These are phyloP conservation scores for Heliothis subflexa DNA, from an alignment of 1,140 invertebrate genomes.

Conservation along the genomic window DNA sequence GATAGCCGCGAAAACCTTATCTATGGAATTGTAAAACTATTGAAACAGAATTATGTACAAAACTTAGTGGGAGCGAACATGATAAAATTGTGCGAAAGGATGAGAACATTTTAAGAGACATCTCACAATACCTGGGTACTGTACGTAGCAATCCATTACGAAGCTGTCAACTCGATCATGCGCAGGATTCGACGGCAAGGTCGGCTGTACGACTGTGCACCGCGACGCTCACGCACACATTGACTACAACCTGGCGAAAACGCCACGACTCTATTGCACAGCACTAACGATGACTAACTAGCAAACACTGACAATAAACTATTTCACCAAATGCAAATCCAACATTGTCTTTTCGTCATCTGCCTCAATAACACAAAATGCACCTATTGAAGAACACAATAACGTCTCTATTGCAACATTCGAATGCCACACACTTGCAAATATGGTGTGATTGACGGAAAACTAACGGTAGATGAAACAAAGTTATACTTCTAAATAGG, in stretches of 20 bases:
- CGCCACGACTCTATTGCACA: constrained; percentile 46
- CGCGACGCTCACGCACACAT: constrained; percentile 42
- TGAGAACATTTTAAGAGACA: constrained; percentile 31
- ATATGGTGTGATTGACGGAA: constrained; percentile 68
- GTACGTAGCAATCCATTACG: constrained; percentile 74
- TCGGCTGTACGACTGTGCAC: constrained; percentile 65
- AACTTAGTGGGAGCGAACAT: constrained; percentile 22
- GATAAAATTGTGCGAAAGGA: background rate
- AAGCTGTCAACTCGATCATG: constrained; percentile 73
- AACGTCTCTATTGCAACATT: constrained; percentile 57
- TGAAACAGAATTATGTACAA: background rate
- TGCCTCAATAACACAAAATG: constrained; percentile 54
- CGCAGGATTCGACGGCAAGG: constrained; percentile 78
- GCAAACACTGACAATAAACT: constrained; percentile 50
- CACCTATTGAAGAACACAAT: constrained; percentile 56
- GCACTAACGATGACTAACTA: constrained; percentile 47
- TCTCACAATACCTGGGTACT: constrained; percentile 67
- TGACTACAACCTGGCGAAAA: constrained; percentile 8
- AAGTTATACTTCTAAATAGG: constrained; percentile 52
- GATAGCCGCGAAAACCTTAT: background rate
- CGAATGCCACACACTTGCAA: constrained; percentile 56
- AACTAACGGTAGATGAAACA: constrained; percentile 64
- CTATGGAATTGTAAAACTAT: background rate
- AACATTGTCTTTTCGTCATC: constrained; percentile 54
- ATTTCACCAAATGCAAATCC: constrained; percentile 51